phyloP scores from a whole-genome alignment of 2,797 vertebrate species.

The Dipus sagitta region DNA sequence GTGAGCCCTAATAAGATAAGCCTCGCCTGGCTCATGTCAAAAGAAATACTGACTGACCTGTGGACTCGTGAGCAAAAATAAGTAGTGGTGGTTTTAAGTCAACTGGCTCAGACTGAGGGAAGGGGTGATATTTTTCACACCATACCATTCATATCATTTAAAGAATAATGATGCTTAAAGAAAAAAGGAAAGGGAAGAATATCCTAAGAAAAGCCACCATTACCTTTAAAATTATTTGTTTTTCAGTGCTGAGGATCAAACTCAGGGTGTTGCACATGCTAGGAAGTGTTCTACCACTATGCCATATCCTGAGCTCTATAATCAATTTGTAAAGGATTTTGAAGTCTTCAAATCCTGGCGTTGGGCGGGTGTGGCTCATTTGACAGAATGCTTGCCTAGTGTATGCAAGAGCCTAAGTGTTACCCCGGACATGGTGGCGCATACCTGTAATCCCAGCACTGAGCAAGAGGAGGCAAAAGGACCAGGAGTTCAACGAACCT shows the following conservation, averaged over 20 bases:
- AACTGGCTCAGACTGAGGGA: background rate
- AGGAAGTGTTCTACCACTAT: background rate
- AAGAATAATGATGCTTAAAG: background rate
- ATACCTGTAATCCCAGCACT: too few species aligned
- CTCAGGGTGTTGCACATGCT: too few species aligned
- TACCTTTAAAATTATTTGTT: background rate
- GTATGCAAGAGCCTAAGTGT: too few species aligned
- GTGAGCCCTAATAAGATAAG: background rate
- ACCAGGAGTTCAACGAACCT: too few species aligned
- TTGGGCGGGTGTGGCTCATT: too few species aligned
- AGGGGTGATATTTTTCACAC: background rate
- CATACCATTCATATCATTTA: background rate
- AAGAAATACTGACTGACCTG: slow-evolving; percentile 15
- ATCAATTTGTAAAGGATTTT: background rate
- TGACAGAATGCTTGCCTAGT: too few species aligned
- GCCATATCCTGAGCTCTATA: background rate
- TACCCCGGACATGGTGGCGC: too few species aligned
- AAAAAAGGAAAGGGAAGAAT: background rate
- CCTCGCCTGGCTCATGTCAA: background rate
- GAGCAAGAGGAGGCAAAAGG: too few species aligned
- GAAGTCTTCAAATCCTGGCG: slow-evolving; percentile 12
- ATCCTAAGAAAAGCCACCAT: background rate
- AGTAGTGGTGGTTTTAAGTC: background rate
- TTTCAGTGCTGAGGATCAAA: background rate
- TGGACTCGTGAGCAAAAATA: background rate